Evolutionary conservation across 2,888 invertebrate genomes (phyloP), one percentile per base, ranked within the genome.

Genomic region (Leucophenga montana): DNA sequence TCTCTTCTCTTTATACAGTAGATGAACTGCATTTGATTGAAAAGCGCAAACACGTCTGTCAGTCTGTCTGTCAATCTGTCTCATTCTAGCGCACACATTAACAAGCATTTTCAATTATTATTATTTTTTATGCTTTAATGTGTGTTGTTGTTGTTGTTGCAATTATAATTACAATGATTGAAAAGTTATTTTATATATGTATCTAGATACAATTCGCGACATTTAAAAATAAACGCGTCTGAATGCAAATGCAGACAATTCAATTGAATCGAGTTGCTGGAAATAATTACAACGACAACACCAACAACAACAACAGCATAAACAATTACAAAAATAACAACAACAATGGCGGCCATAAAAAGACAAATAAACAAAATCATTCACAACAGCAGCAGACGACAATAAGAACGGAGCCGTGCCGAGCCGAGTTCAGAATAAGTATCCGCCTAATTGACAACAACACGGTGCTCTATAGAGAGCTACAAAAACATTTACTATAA

Each of bases 91-190:
- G n/a, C 18, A 50, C 31, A 11, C 39, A 39, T 39, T 33, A 31
- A 16, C 31, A 59, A 27, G 27, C 59, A 59, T 31, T 59, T 59
- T 33, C 59, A 59, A 59, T 59, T 59, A 59, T 27, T 13, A 16
- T 50, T 22, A 20, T 18, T 22, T 1, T 8, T 31, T 27, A 57
- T 31, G 22, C 31, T 27, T 22, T 57, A 4, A 20, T 4, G 14
- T 22, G 39, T 61, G 39, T 61, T 61, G 20, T 44, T 44, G 44
- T 61, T 66, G 66, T 48, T 66, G 31, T 27, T 11, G 59, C 57
- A 57, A 59, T 59, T 59, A 59, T 48, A 59, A 48, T 67, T 67
- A 67, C 59, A 46, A 48, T 46, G 16, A 67, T 67, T 67, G 50
- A 67, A 67, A 57, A 48, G 67, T 31, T 59, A 22, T 48, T 57